phyloP scores from a whole-genome alignment of 2,888 invertebrate genomes.

The Campaea margaritaria region DNA sequence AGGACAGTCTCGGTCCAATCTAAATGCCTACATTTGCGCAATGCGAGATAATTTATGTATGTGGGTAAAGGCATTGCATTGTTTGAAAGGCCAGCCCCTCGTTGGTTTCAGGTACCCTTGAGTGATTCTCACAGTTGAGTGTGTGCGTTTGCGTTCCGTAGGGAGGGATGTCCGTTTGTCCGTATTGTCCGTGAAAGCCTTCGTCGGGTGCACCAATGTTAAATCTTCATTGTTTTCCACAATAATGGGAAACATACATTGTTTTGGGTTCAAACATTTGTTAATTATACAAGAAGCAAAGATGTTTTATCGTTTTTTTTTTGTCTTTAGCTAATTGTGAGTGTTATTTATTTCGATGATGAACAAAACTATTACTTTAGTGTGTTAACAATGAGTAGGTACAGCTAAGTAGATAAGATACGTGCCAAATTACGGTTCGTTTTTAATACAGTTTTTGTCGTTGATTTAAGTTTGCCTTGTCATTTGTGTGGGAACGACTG shows the following conservation, averaged over 20 bases:
- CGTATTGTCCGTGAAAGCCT: not conserved
- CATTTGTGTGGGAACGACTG: conserved; percentile 33
- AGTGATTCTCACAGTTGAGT: conserved; percentile 25
- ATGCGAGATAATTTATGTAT: conserved; percentile 22
- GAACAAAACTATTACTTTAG: too few species aligned
- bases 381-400: too few species aligned
- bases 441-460: conserved; percentile 34
- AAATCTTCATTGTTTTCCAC: too few species aligned
- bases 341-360: too few species aligned
- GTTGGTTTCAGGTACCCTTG: conserved; percentile 17
- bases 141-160: conserved; percentile 21
- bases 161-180: conserved; percentile 5
- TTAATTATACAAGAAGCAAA: too few species aligned
- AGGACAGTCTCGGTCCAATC: conserved; percentile 29
- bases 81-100: conserved; percentile 8
- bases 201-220: too few species aligned
- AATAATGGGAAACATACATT: too few species aligned
- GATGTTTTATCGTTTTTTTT: too few species aligned
- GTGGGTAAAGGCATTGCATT: conserved; percentile 11
- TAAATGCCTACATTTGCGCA: conserved; percentile 27
- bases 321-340: too few species aligned
- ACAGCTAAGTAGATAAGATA: not conserved
- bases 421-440: not conserved
- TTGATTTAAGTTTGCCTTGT: conserved; percentile 35
- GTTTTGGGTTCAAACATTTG: too few species aligned